Evolutionary conservation across 1,140 invertebrate genomes (phyloP).

Genomic region (Aleiodes sp.): DNA sequence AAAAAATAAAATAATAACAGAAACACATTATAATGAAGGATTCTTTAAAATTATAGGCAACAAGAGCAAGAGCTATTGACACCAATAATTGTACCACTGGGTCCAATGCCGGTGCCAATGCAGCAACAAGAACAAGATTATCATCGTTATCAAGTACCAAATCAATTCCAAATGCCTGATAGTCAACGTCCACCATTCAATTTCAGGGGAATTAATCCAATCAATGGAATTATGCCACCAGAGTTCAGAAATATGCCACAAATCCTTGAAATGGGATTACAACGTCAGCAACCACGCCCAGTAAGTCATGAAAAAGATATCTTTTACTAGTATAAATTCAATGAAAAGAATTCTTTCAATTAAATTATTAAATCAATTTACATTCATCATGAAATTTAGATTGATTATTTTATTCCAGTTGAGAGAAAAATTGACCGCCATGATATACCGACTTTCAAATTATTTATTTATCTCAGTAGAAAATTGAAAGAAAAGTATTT

Average conservation of each 20-base stretch:
- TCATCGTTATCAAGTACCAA: conserved; percentile 57
- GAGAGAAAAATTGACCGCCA: too few species aligned
- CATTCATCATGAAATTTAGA: too few species aligned
- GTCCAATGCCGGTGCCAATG: conserved; percentile 60
- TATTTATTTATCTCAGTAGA: too few species aligned
- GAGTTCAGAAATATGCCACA: conserved; percentile 56
- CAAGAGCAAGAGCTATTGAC: conserved; percentile 60
- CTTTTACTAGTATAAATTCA: not conserved
- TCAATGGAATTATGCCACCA: conserved; percentile 48
- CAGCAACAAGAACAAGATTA: conserved; percentile 55
- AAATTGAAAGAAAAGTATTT: too few species aligned
- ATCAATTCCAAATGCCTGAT: conserved; percentile 59
- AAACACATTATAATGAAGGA: conserved; percentile 5
- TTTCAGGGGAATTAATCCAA: conserved; percentile 52
- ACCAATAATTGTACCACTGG: conserved; percentile 63
- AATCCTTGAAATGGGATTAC: conserved; percentile 56
- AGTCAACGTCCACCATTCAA: conserved; percentile 58
- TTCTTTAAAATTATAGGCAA: conserved; percentile 50
- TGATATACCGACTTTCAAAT: too few species aligned
- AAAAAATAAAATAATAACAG: too few species aligned
- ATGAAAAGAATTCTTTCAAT: not conserved
- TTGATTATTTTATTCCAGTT: too few species aligned
- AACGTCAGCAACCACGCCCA: conserved; percentile 44
- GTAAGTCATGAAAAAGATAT: conserved; percentile 28
- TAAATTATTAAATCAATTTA: not conserved